Conservation (phyloP, 2,113 vertebrate species). For the Nothobranchius kuhntae region DNA sequence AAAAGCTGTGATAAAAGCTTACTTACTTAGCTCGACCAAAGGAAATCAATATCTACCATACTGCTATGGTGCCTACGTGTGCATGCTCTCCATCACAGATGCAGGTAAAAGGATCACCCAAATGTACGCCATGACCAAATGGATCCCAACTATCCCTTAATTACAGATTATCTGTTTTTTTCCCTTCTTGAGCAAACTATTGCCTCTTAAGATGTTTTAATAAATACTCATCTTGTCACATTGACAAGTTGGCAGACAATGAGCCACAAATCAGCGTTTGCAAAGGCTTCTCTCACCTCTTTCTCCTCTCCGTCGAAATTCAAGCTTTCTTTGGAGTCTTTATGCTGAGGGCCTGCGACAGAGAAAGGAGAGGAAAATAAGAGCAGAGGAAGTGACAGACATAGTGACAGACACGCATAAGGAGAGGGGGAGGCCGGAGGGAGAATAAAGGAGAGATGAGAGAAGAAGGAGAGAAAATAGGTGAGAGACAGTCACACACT, state of each 20-base stretch:
- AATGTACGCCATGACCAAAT: background rate
- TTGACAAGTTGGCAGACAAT: constrained; percentile 42
- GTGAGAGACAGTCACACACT: constrained; percentile 70
- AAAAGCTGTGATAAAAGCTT: constrained; percentile 73
- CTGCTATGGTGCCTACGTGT: constrained; percentile 41
- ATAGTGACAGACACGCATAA: constrained; percentile 62
- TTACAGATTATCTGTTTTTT: constrained; percentile 15
- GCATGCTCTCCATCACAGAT: constrained; percentile 43
- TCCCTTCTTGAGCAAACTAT: background rate
- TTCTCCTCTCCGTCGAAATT: constrained; percentile 94
- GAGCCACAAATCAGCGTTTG: constrained; percentile 33
- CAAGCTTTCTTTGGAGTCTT: constrained; percentile 92
- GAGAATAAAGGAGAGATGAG: constrained; percentile 54
- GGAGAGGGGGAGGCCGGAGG: constrained; percentile 20
- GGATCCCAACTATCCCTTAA: constrained; percentile 9
- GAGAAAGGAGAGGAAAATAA: background rate
- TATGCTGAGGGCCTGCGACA: constrained; percentile 82
- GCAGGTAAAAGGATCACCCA: constrained; percentile 22
- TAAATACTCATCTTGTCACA: background rate
- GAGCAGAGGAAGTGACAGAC: constrained; percentile 33
- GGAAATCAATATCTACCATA: constrained; percentile 73
- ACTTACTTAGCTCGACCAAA: constrained; percentile 72
- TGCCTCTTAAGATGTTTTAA: constrained; percentile 20
- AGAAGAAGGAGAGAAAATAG: constrained; percentile 49
- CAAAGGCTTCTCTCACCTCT: constrained; percentile 82